Evolutionary conservation across 2,888 invertebrate species (phyloP).

Genomic region (Oscheius onirici): DNA sequence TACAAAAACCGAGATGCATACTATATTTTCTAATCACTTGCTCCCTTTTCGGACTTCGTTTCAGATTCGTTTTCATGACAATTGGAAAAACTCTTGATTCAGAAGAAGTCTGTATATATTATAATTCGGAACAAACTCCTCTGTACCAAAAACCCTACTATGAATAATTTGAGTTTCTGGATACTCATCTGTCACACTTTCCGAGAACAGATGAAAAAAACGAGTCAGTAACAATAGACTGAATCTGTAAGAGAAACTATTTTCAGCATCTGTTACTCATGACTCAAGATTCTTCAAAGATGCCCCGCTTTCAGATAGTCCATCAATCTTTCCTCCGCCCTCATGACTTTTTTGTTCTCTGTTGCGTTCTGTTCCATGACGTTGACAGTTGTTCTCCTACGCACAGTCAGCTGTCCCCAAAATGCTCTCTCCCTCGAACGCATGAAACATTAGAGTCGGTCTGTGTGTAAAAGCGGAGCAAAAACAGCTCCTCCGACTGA

Average conservation of each 20-base stretch:
- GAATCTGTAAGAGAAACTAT: neutral
- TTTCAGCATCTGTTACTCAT: neutral
- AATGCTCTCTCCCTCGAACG: neutral
- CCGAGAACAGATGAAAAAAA: no score
- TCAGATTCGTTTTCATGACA: no score
- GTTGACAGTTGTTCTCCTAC: constrained; percentile 14
- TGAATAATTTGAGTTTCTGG: neutral
- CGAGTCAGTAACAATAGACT: no score
- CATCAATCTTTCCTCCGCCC: neutral
- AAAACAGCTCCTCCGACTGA: constrained; percentile 15
- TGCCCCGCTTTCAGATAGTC: neutral
- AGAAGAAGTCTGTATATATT: neutral
- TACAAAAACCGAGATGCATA: no score
- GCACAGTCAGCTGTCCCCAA: neutral
- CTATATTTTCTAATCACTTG: no score
- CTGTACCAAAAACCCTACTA: neutral
- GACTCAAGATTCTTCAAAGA: neutral
- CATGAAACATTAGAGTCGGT: constrained; percentile 15
- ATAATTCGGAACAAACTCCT: no score
- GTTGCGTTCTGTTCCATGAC: constrained; percentile 6
- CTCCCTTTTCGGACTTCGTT: no score
- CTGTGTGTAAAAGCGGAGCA: neutral
- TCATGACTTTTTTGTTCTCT: neutral
- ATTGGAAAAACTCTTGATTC: neutral
- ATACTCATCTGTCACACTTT: neutral